Conservation (phyloP, 1,140 invertebrate species). For the Chymomyza costata region DNA sequence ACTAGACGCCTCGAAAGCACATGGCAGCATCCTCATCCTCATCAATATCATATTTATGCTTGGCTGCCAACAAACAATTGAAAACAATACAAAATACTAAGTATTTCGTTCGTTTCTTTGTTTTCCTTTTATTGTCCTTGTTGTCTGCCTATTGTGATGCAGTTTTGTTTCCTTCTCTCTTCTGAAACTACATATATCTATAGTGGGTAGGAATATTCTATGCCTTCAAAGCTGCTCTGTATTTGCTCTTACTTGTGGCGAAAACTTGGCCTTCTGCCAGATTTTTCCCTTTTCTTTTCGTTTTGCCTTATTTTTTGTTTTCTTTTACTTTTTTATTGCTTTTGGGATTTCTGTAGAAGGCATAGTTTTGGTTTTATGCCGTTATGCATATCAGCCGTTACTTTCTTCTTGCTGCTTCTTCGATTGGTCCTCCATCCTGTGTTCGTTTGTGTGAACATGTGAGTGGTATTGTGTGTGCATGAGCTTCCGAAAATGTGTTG, state of each 20-base stretch:
- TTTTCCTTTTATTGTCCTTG: constrained; percentile 11
- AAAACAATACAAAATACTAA: constrained; percentile 70
- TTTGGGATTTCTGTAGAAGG: too few relatives aligned
- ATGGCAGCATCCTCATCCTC: too few relatives aligned
- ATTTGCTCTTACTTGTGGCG: too few relatives aligned
- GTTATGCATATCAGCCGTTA: constrained; percentile 59
- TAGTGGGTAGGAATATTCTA: constrained; percentile 46
- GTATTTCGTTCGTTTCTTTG: constrained; percentile 46
- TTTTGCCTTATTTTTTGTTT: constrained; percentile 40
- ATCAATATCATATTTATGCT: constrained; percentile 70
- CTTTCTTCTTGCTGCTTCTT: too few relatives aligned
- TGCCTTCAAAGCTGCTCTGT: constrained; percentile 29
- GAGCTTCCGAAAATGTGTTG: constrained; percentile 55
- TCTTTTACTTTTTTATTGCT: constrained; percentile 26
- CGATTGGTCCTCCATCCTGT: too few relatives aligned
- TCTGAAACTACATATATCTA: too few relatives aligned
- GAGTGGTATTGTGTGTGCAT: constrained; percentile 26
- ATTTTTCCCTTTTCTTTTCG: constrained; percentile 42
- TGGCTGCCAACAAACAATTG: constrained; percentile 67
- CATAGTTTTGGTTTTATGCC: constrained; percentile 48
- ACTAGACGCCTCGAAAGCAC: too few relatives aligned
- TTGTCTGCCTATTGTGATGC: too few relatives aligned
- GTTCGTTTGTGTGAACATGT: too few relatives aligned
- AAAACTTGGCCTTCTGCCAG: constrained; percentile 65
- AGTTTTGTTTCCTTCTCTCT: neutral